Percentiles rank a stretch among this genome's conserved stretches.
These are phyloP conservation scores for Prosopocoilus inquinatus DNA, from an alignment of 2,888 invertebrate genomes.

Conservation along the genomic window DNA sequence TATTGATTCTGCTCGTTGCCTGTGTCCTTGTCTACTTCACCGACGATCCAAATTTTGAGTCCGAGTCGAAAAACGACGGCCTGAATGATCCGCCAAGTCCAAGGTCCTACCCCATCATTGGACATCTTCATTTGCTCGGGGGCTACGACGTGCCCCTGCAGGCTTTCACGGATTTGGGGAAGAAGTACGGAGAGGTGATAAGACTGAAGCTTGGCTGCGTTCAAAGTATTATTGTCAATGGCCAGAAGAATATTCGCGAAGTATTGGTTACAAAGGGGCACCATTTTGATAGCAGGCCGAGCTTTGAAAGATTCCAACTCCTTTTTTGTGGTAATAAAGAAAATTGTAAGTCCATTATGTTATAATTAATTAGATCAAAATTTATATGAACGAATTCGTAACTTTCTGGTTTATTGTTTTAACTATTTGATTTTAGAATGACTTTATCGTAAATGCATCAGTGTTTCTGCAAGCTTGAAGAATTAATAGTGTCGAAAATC, in stretches of 20 bases:
- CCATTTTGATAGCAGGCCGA: conserved; percentile 64
- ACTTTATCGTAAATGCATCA: background rate
- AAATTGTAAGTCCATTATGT: conserved; percentile 59
- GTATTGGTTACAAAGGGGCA: conserved; percentile 58
- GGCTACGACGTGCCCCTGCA: conserved; percentile 61
- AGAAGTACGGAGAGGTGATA: conserved; percentile 56
- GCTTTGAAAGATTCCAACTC: conserved; percentile 61
- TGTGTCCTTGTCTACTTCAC: background rate
- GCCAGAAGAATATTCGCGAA: conserved; percentile 58
- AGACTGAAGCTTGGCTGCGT: conserved; percentile 57
- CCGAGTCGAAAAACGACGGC: background rate
- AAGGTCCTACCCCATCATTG: conserved; percentile 56
- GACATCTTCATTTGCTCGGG: conserved; percentile 57
- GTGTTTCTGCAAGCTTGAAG: too few relatives aligned
- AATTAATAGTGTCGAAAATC: too few relatives aligned
- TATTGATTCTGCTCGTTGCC: background rate
- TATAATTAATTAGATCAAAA: background rate
- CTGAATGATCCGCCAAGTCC: conserved; percentile 54
- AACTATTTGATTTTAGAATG: background rate
- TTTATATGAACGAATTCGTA: conserved; percentile 1
- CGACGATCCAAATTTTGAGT: background rate
- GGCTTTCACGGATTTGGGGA: conserved; percentile 55
- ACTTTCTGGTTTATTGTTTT: background rate
- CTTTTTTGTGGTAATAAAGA: conserved; percentile 65
- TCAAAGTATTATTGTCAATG: conserved; percentile 59